Conservation (phyloP, 1,140 invertebrate genomes). For the Pectinophora gossypiella region DNA sequence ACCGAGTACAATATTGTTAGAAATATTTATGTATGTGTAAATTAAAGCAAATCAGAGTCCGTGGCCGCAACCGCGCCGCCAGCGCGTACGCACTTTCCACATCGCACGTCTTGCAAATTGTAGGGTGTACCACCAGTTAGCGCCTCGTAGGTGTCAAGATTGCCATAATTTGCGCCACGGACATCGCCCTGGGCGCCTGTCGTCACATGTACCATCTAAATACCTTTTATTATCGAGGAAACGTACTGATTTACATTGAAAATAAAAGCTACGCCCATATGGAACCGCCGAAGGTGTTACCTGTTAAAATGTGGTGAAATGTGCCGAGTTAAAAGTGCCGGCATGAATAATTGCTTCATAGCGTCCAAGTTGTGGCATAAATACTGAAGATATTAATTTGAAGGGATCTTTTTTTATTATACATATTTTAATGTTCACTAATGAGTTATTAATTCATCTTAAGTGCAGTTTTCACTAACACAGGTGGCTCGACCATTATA, state of each 20-base stretch:
- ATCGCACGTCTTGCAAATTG: constrained; percentile 58
- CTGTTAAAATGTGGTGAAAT: too few relatives aligned
- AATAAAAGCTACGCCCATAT: constrained; percentile 30
- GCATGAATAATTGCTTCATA: too few relatives aligned
- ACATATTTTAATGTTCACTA: too few relatives aligned
- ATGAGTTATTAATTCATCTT: too few relatives aligned
- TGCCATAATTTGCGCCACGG: constrained; percentile 65
- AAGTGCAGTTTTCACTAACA: too few relatives aligned
- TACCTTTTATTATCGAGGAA: constrained; percentile 63
- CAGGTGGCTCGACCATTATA: too few relatives aligned
- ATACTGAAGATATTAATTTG: too few relatives aligned
- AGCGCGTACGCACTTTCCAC: constrained; percentile 25
- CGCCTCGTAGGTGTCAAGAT: constrained; percentile 69
- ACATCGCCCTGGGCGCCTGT: constrained; percentile 53
- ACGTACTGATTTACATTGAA: constrained; percentile 36
- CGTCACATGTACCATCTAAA: constrained; percentile 68
- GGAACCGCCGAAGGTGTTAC: constrained; percentile 16
- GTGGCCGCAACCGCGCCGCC: constrained; percentile 25
- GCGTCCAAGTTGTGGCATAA: too few relatives aligned
- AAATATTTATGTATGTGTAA: constrained; percentile 26
- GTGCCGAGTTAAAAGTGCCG: too few relatives aligned
- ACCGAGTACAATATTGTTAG: constrained; percentile 11
- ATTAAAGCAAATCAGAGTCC: constrained; percentile 40
- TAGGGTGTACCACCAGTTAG: constrained; percentile 59
- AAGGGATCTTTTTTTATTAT: too few relatives aligned